Conservation (phyloP, 2,888 invertebrate genomes). For the Drosophila monieri region DNA sequence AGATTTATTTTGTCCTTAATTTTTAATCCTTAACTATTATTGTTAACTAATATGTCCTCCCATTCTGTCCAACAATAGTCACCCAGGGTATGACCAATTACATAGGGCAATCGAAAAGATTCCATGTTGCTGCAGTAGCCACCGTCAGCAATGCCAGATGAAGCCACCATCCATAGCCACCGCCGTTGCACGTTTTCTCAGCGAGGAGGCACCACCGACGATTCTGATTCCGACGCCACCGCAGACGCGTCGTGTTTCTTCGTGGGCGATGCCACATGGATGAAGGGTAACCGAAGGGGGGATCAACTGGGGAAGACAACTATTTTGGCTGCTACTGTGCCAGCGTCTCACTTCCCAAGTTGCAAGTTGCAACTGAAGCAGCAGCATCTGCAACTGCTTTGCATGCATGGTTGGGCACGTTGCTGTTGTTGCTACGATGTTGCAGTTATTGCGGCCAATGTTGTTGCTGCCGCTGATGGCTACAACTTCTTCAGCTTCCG, state of each 20-base stretch:
- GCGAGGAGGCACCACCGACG: conserved; percentile 14
- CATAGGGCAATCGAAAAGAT: conserved; percentile 41
- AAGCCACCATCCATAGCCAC: conserved; percentile 34
- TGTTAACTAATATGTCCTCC: not conserved
- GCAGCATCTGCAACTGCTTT: conserved; percentile 53
- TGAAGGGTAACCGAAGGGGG: too few relatives aligned
- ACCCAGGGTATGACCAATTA: conserved; percentile 41
- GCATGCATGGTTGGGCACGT: conserved; percentile 76
- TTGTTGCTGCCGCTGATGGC: conserved; percentile 46
- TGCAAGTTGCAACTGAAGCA: conserved; percentile 18
- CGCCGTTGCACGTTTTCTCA: conserved; percentile 15
- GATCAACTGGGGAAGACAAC: conserved; percentile 53
- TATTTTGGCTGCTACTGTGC: conserved; percentile 76
- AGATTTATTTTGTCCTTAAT: not conserved
- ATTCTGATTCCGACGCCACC: conserved; percentile 48
- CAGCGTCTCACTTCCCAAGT: conserved; percentile 36
- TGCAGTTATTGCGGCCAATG: conserved; percentile 45
- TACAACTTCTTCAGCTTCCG: conserved; percentile 75
- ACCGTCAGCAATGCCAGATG: conserved; percentile 31
- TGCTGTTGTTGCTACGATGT: conserved; percentile 43
- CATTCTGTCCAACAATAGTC: not conserved
- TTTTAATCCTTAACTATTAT: not conserved
- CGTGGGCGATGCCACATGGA: conserved; percentile 66
- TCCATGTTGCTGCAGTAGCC: conserved; percentile 30
- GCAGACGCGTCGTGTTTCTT: conserved; percentile 74